Conservation (phyloP, 2,888 invertebrate species). For the Crematogaster levior region DNA sequence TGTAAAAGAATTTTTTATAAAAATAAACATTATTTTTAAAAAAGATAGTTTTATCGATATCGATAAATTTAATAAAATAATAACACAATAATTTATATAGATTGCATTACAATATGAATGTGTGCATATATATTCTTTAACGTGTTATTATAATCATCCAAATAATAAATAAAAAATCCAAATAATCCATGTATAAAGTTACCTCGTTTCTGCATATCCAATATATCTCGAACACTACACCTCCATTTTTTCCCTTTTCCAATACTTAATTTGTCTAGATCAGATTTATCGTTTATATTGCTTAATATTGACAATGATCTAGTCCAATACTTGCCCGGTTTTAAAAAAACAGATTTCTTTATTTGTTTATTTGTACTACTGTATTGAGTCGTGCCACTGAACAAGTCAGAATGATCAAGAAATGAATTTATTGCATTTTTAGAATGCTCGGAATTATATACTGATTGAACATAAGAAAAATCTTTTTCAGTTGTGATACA, state of each 20-base stretch:
- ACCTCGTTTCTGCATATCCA: conserved; percentile 87
- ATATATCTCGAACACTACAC: conserved; percentile 86
- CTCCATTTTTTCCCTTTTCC: conserved; percentile 87
- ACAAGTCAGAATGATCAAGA: background rate
- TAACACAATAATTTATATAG: background rate
- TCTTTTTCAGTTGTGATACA: background rate
- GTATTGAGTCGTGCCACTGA: background rate
- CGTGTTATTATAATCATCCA: conserved; percentile 50
- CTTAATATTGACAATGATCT: conserved; percentile 89
- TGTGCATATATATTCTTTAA: conserved; percentile 50
- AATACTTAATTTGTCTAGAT: conserved; percentile 85
- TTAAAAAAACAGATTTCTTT: conserved; percentile 83
- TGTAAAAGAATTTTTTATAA: background rate
- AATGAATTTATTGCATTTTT: background rate
- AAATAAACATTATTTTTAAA: background rate
- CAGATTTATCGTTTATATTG: conserved; percentile 85
- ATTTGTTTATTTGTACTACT: background rate
- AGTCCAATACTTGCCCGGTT: conserved; percentile 90
- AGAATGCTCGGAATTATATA: background rate
- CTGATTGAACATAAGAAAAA: background rate
- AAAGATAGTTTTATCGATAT: background rate
- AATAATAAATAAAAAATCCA: too few species aligned
- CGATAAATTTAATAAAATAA: background rate
- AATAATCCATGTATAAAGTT: conserved; percentile 64
- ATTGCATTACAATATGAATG: background rate